Conservation (phyloP, 2,797 vertebrate genomes). For the Sebastes minor region DNA sequence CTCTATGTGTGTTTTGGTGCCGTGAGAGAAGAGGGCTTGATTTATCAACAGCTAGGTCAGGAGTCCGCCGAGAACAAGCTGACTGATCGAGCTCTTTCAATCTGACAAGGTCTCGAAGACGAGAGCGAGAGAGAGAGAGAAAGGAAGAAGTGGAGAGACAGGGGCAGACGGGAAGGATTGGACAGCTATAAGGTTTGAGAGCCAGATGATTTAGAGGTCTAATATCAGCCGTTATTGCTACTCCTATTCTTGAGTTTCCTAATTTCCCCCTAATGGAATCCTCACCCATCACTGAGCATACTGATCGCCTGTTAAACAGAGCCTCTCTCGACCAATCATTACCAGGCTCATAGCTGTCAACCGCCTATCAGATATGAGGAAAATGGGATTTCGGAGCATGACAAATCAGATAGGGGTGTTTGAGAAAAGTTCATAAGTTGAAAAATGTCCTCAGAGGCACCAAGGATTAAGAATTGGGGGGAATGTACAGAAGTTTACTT, state of each 20-base stretch:
- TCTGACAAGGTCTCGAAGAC: conserved; percentile 53
- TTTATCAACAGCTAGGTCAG: conserved; percentile 59
- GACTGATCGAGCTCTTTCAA: conserved; percentile 52
- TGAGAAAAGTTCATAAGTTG: conserved; percentile 36
- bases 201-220: conserved; percentile 75
- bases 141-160: conserved; percentile 29
- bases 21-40: conserved; percentile 40
- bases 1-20: conserved; percentile 47
- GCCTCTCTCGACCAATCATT: conserved; percentile 63
- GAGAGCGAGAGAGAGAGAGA: conserved; percentile 4
- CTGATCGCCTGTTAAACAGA: conserved; percentile 70
- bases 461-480: background rate
- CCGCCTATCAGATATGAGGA: conserved; percentile 51
- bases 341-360: conserved; percentile 52
- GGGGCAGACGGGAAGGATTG: conserved; percentile 29
- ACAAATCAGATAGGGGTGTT: conserved; percentile 43
- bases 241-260: conserved; percentile 74
- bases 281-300: conserved; percentile 74
- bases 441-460: conserved; percentile 28
- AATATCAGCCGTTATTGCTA: conserved; percentile 77
- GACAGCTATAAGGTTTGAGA: conserved; percentile 53
- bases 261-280: conserved; percentile 76
- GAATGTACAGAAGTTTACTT: background rate
- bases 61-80: conserved; percentile 46
- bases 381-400: conserved; percentile 51